Conservation (phyloP, 2,888 invertebrate genomes). For the Argyresthia goedartella region DNA sequence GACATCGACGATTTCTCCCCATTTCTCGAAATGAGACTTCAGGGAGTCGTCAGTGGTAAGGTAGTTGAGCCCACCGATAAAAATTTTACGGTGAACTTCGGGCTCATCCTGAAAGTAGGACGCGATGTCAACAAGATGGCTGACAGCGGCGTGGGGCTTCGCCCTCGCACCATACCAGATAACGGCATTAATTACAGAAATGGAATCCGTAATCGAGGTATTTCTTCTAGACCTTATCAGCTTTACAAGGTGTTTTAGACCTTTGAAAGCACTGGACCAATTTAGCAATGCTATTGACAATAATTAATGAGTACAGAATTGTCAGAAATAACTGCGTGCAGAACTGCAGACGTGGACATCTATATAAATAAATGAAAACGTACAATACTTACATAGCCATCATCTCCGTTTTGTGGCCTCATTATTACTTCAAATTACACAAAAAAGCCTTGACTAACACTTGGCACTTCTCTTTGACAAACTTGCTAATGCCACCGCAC, state of each 20-base stretch:
- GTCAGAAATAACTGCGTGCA: no score
- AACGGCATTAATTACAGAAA: no score
- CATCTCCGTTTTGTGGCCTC: conserved; percentile 64
- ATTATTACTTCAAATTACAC: conserved; percentile 22
- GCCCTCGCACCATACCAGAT: not conserved
- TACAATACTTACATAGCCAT: conserved; percentile 53
- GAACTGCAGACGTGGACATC: no score
- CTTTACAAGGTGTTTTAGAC: no score
- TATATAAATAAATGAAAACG: not conserved
- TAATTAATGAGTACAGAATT: no score
- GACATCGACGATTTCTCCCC: conserved; percentile 96
- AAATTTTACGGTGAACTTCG: conserved; percentile 91
- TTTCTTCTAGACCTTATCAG: no score
- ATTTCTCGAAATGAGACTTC: conserved; percentile 95
- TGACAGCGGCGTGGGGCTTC: conserved; percentile 12
- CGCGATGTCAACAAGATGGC: conserved; percentile 58
- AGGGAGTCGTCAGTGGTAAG: conserved; percentile 94
- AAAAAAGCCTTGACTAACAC: conserved; percentile 5
- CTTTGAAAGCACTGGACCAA: no score
- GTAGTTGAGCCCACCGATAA: conserved; percentile 96
- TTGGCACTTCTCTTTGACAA: conserved; percentile 17
- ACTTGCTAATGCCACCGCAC: not conserved
- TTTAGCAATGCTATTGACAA: no score
- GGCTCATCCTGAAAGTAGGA: conserved; percentile 75
- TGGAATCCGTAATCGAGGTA: no score